These are phyloP conservation scores for Balaeniceps rex DNA, from an alignment of 2,113 vertebrate genomes.

Conservation along the genomic window DNA sequence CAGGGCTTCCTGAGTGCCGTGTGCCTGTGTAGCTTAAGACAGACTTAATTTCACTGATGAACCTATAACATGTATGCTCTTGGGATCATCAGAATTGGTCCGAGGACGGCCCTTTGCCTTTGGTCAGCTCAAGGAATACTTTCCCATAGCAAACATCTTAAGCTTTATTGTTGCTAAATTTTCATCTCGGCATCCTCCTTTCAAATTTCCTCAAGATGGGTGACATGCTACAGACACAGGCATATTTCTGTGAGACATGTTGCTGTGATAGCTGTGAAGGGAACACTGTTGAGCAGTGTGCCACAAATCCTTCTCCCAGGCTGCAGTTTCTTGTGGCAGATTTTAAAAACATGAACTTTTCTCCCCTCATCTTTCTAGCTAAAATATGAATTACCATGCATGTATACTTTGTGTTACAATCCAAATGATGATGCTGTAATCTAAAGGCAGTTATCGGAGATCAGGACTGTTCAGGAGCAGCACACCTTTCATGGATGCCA, in stretches of 20 bases:
- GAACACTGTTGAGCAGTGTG: rapidly evolving
- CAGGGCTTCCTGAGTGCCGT: neutral
- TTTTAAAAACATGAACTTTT: neutral
- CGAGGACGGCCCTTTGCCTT: neutral
- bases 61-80: neutral
- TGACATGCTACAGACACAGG: neutral
- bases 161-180: neutral
- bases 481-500: neutral
- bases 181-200: neutral
- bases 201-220: neutral
- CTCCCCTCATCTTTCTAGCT: neutral
- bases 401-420: neutral
- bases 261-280: neutral
- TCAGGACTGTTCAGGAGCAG: neutral
- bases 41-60: neutral
- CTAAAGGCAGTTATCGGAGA: neutral
- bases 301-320: neutral
- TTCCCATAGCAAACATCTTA: neutral
- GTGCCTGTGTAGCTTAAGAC: neutral
- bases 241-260: neutral
- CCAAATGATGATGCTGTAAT: neutral
- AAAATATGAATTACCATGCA: neutral
- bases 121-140: neutral
- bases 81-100: neutral
- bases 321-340: neutral